Percentiles rank a stretch among this genome's conserved stretches.
Evolutionary conservation across 30 jellyfish, hydroid and myxozoan species (phyloP).

Genomic region (Haliclystus octoradiatus): DNA sequence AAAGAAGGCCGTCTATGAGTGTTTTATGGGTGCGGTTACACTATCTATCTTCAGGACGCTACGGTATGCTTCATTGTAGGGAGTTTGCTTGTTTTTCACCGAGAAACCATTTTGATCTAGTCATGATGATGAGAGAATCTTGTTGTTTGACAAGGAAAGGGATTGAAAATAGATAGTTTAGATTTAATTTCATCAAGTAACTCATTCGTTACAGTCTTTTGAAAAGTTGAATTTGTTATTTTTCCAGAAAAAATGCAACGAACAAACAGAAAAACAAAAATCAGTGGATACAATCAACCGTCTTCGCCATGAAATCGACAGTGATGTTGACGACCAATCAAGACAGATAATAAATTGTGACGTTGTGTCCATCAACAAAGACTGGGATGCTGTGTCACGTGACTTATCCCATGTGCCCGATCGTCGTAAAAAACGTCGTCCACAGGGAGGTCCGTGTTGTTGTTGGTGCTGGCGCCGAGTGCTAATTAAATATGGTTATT

Average conservation of each 20-base stretch:
- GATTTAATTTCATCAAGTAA: too few species aligned
- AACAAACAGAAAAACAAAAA: constrained; percentile 12
- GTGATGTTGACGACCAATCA: constrained; percentile 56
- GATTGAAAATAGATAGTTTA: too few species aligned
- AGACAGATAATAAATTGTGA: constrained; percentile 32
- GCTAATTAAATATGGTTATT: constrained; percentile 55
- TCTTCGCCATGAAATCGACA: constrained; percentile 37
- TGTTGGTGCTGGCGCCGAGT: constrained; percentile 74
- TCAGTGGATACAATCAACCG: constrained; percentile 34
- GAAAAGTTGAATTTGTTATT: too few species aligned
- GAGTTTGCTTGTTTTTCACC: too few species aligned
- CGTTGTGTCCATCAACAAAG: constrained; percentile 38
- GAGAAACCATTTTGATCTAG: too few species aligned
- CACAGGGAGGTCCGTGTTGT: constrained; percentile 56
- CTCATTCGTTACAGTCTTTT: too few species aligned
- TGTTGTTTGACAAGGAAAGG: too few species aligned
- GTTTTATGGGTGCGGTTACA: too few species aligned
- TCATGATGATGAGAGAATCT: too few species aligned
- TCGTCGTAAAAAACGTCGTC: constrained; percentile 20
- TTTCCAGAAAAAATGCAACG: constrained; percentile 48
- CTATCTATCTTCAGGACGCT: too few species aligned
- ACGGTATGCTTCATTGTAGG: too few species aligned
- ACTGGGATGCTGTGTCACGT: constrained; percentile 49
- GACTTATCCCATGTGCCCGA: constrained; percentile 11
- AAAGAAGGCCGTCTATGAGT: too few species aligned